These are phyloP conservation scores for Ormyrus rosae DNA, from an alignment of 2,888 invertebrate genomes.

Conservation along the genomic window DNA sequence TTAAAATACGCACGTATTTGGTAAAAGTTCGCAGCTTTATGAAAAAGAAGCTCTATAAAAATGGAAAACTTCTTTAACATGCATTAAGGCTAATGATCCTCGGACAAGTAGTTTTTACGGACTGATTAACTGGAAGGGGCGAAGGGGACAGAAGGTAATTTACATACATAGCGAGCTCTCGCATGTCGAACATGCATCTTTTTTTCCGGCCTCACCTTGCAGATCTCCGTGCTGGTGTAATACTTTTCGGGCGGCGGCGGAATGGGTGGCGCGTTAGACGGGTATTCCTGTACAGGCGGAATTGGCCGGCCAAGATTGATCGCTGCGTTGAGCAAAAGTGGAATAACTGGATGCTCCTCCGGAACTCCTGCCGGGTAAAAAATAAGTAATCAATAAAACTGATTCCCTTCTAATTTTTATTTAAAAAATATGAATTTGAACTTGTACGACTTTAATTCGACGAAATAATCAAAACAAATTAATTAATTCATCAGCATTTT, in stretches of 20 bases:
- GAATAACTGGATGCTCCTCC: constrained; percentile 72
- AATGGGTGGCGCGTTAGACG: constrained; percentile 79
- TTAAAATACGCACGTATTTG: constrained; percentile 18
- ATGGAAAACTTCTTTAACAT: constrained; percentile 34
- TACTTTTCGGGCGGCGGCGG: constrained; percentile 84
- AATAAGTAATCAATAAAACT: neutral
- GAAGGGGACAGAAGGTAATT: constrained; percentile 22
- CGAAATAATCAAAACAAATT: too few species aligned
- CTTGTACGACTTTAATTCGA: too few species aligned
- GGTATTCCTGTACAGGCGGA: constrained; percentile 71
- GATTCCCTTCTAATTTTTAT: too few species aligned
- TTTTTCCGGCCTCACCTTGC: constrained; percentile 69
- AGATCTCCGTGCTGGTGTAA: constrained; percentile 84
- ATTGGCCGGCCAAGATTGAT: constrained; percentile 73
- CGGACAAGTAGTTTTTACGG: constrained; percentile 24
- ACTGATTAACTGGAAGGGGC: constrained; percentile 32
- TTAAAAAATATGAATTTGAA: too few species aligned
- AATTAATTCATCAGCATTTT: too few species aligned
- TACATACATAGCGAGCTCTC: constrained; percentile 51
- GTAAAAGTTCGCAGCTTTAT: neutral
- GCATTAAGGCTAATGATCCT: constrained; percentile 44
- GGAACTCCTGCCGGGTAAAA: constrained; percentile 62
- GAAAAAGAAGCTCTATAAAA: constrained; percentile 9
- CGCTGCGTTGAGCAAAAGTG: constrained; percentile 71
- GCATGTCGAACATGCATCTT: constrained; percentile 56